These are phyloP conservation scores for Nipponacmea schrenckii DNA, from an alignment of 2,888 invertebrate genomes.

Conservation along the genomic window DNA sequence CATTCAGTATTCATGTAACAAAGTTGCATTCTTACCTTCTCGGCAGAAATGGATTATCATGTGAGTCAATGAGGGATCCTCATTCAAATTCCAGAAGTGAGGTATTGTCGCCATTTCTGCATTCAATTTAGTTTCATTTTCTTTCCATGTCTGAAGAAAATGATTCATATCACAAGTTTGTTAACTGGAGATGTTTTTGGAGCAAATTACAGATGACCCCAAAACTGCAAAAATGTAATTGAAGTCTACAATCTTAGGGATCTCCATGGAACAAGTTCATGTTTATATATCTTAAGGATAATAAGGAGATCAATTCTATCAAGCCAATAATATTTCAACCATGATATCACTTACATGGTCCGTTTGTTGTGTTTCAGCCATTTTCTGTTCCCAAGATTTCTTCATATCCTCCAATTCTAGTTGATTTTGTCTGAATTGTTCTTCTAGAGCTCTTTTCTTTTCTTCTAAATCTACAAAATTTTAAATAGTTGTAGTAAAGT, in stretches of 20 bases:
- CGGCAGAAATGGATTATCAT: constrained; percentile 60
- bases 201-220: too few species aligned
- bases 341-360: constrained; percentile 35
- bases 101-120: constrained; percentile 57
- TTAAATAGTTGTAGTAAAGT: too few species aligned
- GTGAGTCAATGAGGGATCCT: constrained; percentile 61
- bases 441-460: constrained; percentile 58
- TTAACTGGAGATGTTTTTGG: too few species aligned
- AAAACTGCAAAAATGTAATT: too few species aligned
- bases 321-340: neutral
- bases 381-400: constrained; percentile 58
- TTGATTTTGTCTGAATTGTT: constrained; percentile 57
- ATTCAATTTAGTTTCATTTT: constrained; percentile 46
- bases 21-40: constrained; percentile 42
- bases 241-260: too few species aligned
- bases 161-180: neutral
- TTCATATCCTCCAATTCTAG: constrained; percentile 61
- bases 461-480: constrained; percentile 52
- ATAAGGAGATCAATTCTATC: too few species aligned
- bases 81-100: constrained; percentile 65
- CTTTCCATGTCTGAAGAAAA: constrained; percentile 36
- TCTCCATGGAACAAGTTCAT: too few species aligned
- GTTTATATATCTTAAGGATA: too few species aligned
- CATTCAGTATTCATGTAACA: too few species aligned
- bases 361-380: constrained; percentile 46